Conservation (phyloP, 2,797 vertebrate species). For the Coilia nasus region DNA sequence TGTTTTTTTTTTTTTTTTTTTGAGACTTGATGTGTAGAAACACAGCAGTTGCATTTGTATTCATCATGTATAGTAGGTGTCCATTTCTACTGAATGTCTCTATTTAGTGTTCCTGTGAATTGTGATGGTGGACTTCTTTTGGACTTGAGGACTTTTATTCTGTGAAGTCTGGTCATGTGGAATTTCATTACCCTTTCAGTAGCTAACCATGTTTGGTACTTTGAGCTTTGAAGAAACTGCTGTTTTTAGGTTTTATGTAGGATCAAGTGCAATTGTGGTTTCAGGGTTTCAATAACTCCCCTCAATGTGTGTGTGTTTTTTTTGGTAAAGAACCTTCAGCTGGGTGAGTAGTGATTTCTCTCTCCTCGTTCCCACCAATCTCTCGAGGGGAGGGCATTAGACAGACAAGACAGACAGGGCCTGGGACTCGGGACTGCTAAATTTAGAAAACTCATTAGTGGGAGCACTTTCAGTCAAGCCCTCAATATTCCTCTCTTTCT, state of each 20-base stretch:
- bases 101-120: too few species aligned
- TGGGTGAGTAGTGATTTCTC: background rate
- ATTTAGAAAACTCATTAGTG: constrained; percentile 25
- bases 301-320: background rate
- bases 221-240: background rate
- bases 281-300: background rate
- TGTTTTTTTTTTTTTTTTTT: background rate
- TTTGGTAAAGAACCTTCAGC: background rate
- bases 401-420: constrained; percentile 17
- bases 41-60: too few species aligned
- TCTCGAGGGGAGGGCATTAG: background rate
- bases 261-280: background rate
- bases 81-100: too few species aligned
- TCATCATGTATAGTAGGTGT: too few species aligned
- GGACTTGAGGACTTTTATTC: too few species aligned
- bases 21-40: too few species aligned
- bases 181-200: too few species aligned
- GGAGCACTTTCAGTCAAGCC: constrained; percentile 5
- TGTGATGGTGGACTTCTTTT: too few species aligned
- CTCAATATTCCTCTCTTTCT: background rate
- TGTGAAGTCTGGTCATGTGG: too few species aligned
- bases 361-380: background rate
- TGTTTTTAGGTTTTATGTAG: background rate
- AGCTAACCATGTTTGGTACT: background rate
- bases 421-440: background rate